A percentile compares a stretch with the other conserved stretches of the same genome.
Evolutionary conservation across 2,888 invertebrate genomes (phyloP).

Genomic region (Galeopsomyia nigrocyanea): DNA sequence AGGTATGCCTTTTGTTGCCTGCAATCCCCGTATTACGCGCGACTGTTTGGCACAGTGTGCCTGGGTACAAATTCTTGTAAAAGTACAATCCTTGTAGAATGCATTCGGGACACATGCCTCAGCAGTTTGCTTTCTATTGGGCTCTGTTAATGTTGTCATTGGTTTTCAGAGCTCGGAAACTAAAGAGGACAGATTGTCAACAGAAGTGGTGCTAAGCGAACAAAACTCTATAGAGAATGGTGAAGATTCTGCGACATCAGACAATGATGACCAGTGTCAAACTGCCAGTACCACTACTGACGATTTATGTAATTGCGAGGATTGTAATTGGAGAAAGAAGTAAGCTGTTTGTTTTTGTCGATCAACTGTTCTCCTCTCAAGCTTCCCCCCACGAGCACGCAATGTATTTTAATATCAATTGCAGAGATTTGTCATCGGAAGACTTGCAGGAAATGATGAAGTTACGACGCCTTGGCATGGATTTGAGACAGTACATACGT

Average conservation of each 20-base stretch:
- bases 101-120: too few species aligned
- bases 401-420: conserved; percentile 9
- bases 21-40: too few species aligned
- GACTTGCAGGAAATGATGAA: conserved; percentile 47
- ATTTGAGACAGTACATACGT: conserved; percentile 45
- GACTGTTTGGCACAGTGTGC: background rate
- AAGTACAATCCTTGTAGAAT: too few species aligned
- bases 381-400: too few species aligned
- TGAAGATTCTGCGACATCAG: conserved; percentile 4
- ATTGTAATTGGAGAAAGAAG: conserved; percentile 45
- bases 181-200: conserved; percentile 23
- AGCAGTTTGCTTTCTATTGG: background rate
- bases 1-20: background rate
- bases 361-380: background rate
- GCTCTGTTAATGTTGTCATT: background rate
- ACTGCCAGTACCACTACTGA: conserved; percentile 21
- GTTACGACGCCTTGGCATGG: conserved; percentile 41
- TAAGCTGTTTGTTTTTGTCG: conserved; percentile 1
- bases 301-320: conserved; percentile 45
- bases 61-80: too few species aligned
- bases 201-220: background rate
- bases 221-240: conserved; percentile 6
- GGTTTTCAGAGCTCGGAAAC: conserved; percentile 16
- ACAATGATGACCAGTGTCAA: conserved; percentile 15
- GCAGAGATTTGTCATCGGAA: conserved; percentile 44